Percentiles rank a stretch among this genome's conserved stretches.
Evolutionary conservation across 2,888 invertebrate species (phyloP).

Genomic region (Heliconius charithonia): DNA sequence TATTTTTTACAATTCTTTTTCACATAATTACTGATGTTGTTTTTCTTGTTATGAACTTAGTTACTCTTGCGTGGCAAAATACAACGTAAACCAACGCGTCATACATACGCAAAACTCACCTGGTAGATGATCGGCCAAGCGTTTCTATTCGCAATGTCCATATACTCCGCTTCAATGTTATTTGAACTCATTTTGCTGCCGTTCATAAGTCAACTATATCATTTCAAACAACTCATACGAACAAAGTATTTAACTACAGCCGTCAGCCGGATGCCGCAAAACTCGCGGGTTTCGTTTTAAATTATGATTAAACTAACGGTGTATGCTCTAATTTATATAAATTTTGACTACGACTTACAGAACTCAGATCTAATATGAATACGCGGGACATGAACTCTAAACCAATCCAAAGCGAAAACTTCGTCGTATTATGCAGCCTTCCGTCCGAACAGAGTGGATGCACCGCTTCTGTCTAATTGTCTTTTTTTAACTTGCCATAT

Average conservation of each 20-base stretch:
- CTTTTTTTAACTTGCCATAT: conserved; percentile 36
- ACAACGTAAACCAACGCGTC: conserved; percentile 52
- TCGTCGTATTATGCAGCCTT: conserved; percentile 27
- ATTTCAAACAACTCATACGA: conserved; percentile 56
- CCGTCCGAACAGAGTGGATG: conserved; percentile 38
- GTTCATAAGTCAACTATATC: conserved; percentile 57
- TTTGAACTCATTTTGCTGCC: conserved; percentile 58
- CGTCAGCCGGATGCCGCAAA: conserved; percentile 59
- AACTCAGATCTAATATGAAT: conserved; percentile 22
- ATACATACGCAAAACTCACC: conserved; percentile 77
- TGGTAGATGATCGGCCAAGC: conserved; percentile 89
- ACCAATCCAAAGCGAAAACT: conserved; percentile 23
- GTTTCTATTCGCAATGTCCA: conserved; percentile 86
- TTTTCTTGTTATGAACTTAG: conserved; percentile 39
- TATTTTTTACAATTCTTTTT: neutral
- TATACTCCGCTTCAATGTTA: conserved; percentile 88
- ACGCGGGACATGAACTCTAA: conserved; percentile 31
- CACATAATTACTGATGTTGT: conserved; percentile 19
- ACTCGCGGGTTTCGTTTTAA: conserved; percentile 47
- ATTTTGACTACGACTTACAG: neutral
- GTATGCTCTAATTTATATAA: conserved; percentile 14
- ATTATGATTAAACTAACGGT: conserved; percentile 26
- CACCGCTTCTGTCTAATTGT: conserved; percentile 39
- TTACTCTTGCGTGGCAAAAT: conserved; percentile 62
- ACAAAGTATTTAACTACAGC: conserved; percentile 54